Evolutionary conservation across 2,113 vertebrate genomes (phyloP).

Genomic region (Dipodomys ordii): DNA sequence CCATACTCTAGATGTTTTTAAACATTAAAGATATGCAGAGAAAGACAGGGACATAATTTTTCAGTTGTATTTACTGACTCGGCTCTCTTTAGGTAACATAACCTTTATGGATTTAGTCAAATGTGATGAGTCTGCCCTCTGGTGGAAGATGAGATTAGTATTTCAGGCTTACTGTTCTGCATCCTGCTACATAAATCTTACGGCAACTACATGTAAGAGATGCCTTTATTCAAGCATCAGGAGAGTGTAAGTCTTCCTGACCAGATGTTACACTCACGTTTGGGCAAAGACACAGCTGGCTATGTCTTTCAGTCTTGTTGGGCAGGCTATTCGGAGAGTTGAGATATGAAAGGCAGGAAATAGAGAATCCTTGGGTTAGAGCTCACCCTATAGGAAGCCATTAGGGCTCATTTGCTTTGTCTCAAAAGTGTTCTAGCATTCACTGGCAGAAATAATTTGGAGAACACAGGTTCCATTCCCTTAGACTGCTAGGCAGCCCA

Average conservation of each 20-base stretch:
- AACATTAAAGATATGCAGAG: constrained; percentile 19
- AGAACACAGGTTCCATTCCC: not conserved
- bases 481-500: not conserved
- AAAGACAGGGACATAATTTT: constrained; percentile 47
- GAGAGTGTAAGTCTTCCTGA: not conserved
- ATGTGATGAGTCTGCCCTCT: constrained; percentile 38
- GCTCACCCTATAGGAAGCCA: not conserved
- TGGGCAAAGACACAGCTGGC: not conserved
- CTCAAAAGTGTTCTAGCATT: not conserved
- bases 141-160: constrained; percentile 3
- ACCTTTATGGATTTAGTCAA: not conserved
- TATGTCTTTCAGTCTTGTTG: not conserved
- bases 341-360: not conserved
- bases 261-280: rapidly evolving
- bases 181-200: not conserved
- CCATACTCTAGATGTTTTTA: not conserved
- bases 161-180: not conserved
- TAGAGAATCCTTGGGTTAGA: not conserved
- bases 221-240: not conserved
- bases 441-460: not conserved
- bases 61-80: not conserved
- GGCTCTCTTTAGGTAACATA: not conserved
- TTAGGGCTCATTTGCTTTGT: not conserved
- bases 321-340: not conserved
- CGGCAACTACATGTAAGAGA: not conserved